Conservation (phyloP, 1,140 invertebrate species). For the Oedothorax gibbosus region DNA sequence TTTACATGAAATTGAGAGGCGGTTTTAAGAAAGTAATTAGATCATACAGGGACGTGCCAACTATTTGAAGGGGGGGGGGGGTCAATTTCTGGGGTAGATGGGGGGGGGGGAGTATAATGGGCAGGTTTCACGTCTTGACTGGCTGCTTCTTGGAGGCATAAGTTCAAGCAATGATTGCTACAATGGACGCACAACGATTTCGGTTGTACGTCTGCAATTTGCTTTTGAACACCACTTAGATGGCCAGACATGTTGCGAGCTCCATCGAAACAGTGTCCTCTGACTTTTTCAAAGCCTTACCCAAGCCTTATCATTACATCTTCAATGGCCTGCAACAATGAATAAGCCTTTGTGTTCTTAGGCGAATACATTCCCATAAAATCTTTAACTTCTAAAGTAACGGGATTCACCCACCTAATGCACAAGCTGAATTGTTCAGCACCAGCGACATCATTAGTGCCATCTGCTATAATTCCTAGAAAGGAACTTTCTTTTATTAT, state of each 20-base stretch:
- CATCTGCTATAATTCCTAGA: slow-evolving; percentile 7
- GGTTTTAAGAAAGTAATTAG: too few relatives aligned
- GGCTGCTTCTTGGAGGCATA: background rate
- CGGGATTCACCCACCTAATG: background rate
- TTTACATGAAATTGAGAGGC: too few relatives aligned
- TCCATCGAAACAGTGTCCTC: slow-evolving; percentile 7
- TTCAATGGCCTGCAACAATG: slow-evolving; percentile 8
- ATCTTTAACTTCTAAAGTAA: background rate
- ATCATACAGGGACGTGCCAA: too few relatives aligned
- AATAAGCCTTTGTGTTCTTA: background rate
- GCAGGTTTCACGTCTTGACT: too few relatives aligned
- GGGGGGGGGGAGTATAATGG: too few relatives aligned
- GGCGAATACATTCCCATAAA: slow-evolving; percentile 4
- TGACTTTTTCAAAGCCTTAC: slow-evolving; percentile 8
- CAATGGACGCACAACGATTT: background rate
- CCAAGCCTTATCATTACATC: slow-evolving; percentile 2
- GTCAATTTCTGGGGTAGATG: too few relatives aligned
- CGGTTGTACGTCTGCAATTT: background rate
- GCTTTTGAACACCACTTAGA: background rate
- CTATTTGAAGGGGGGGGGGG: too few relatives aligned
- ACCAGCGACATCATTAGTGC: background rate
- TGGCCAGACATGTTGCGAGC: background rate
- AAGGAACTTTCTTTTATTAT: too few relatives aligned
- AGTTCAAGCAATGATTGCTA: background rate
- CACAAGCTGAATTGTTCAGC: slow-evolving; percentile 27